Evolutionary conservation across 2,113 vertebrate species (phyloP).

Genomic region (Nanorana parkeri): DNA sequence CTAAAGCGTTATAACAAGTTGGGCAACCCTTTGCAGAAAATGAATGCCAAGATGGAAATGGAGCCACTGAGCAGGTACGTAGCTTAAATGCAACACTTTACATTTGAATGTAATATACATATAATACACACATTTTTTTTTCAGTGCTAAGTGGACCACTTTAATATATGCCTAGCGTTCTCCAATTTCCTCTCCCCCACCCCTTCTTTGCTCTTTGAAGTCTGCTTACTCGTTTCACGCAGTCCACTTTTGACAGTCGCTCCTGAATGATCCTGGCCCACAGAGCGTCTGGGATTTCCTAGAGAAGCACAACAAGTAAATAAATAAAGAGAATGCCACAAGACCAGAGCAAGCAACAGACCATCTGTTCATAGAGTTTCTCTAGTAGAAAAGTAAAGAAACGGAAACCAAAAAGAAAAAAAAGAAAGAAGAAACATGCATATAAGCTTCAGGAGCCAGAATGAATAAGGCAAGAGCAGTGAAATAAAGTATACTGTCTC

Average conservation of each 20-base stretch:
- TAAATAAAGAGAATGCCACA: slow-evolving; percentile 41
- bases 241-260: slow-evolving; percentile 80
- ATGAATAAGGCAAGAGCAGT: slow-evolving; percentile 37
- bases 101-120: too few species aligned
- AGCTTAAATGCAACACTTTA: too few species aligned
- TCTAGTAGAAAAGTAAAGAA: slow-evolving; percentile 33
- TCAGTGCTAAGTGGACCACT: too few species aligned
- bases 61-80: too few species aligned
- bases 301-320: slow-evolving; percentile 54
- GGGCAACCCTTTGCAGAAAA: too few species aligned
- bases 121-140: too few species aligned
- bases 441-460: background rate
- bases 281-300: slow-evolving; percentile 75
- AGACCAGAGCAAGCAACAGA: slow-evolving; percentile 31
- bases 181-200: background rate
- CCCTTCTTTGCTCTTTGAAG: slow-evolving; percentile 49
- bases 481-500: slow-evolving; percentile 53
- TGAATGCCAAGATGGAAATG: too few species aligned
- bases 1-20: too few species aligned
- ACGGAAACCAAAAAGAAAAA: too few species aligned
- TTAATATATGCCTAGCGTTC: background rate
- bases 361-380: slow-evolving; percentile 22
- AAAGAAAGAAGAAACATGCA: background rate
- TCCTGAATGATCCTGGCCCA: slow-evolving; percentile 76
- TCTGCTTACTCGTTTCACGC: slow-evolving; percentile 80